Evolutionary conservation across 2,797 vertebrate species (phyloP), one percentile per base, ranked within the genome.

Genomic region (Takifugu ocellatus): DNA sequence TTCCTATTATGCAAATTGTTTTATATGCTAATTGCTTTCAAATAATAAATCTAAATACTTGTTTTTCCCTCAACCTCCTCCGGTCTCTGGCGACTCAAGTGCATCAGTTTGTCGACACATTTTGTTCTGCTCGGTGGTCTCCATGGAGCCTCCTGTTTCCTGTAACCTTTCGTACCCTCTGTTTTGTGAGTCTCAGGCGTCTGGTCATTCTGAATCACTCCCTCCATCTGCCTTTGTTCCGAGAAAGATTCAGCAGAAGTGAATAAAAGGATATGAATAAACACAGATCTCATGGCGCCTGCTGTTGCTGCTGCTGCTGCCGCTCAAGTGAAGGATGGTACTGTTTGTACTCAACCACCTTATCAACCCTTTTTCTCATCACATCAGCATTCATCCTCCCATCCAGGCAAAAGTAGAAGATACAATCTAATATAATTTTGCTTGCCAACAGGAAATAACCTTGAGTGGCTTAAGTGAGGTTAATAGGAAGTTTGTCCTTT

Each of bases 171-270:
- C 69, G 69, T 61, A 71, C 80, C 55, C 68, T 76, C 61, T 51
- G 56, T 78, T 79, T 63, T 2, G 45, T 63, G 70, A 82, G 84
- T 81, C 89, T 85, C 81, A 45, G 74, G 80, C 68, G 75, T 82
- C 83, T 84, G 86, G 88, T 87, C 81, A 79, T 77, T 82, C 84
- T 86, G 88, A 88, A 88, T 87, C 83, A 70, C 70, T 76, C 64
- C 55, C 69, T 64, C 55, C 66, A 31, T 70, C 83, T 68, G 70
- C 81, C 78, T 90, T 92, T 91, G 87, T 90, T 81, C 66, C 44
- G 63, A 78, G 72, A 82, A 86, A 81, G 78, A 69, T 78, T 80
- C 27, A 11, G 43, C 45, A 17, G 61, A 39, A 71, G 57, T 36
- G 27, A 63, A 84, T 84, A 79, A 83, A 84, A 55, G 61, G 50